Conservation (phyloP, 2,797 vertebrate genomes). For the Potorous gilbertii region DNA sequence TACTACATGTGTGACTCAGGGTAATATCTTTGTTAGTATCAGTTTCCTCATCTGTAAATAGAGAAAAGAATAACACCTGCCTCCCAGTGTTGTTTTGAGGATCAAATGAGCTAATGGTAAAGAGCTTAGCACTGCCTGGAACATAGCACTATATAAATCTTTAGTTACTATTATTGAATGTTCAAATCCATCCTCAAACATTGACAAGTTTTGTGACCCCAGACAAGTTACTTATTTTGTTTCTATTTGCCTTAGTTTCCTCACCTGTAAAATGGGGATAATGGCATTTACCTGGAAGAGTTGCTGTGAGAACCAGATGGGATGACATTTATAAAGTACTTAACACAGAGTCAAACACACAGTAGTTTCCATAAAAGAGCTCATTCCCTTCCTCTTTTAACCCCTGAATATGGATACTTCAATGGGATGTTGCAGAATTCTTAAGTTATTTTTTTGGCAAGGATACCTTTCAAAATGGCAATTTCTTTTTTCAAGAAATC, state of each 20-base stretch:
- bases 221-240: not conserved
- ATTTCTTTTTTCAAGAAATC: not conserved
- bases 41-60: not conserved
- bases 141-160: no score
- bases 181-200: not conserved
- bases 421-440: not conserved
- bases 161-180: not conserved
- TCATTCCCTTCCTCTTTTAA: not conserved
- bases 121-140: not conserved
- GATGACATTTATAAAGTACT: not conserved
- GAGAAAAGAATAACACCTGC: not conserved
- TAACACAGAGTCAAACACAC: not conserved
- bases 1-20: slow-evolving; percentile 4
- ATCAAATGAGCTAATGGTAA: not conserved
- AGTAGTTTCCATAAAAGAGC: not conserved
- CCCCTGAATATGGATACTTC: not conserved
- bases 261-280: not conserved
- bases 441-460: not conserved
- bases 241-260: not conserved
- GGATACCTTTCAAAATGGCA: not conserved
- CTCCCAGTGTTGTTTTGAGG: not conserved
- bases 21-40: not conserved
- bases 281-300: rapidly evolving
- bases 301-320: not conserved
- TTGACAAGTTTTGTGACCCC: not conserved